A percentile compares a stretch with the other conserved stretches of the same genome.
These are phyloP conservation scores for Poeciliopsis turneri DNA, from an alignment of 2,797 vertebrate genomes.

Conservation along the genomic window DNA sequence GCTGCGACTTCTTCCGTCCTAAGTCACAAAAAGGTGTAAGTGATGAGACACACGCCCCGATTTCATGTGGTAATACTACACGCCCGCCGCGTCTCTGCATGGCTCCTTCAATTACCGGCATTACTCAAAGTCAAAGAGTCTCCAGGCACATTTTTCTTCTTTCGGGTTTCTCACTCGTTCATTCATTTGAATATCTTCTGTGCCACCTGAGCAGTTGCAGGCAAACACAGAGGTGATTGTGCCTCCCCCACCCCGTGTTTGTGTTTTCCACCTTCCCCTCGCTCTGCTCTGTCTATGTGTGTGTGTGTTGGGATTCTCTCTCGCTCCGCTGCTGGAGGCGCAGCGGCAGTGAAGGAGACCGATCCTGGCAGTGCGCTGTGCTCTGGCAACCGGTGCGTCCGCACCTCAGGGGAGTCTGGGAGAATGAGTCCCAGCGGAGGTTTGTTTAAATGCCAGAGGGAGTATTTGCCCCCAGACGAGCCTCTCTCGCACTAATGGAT, in stretches of 20 bases:
- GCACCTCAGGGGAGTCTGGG: conserved; percentile 76
- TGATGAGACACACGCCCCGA: conserved; percentile 63
- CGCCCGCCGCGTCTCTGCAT: conserved; percentile 71
- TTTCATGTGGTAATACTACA: conserved; percentile 75
- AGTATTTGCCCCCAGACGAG: conserved; percentile 72
- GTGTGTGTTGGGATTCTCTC: conserved; percentile 17
- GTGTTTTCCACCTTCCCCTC: conserved; percentile 35
- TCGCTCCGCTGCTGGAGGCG: conserved; percentile 40
- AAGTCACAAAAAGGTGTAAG: conserved; percentile 57
- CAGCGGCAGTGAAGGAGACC: conserved; percentile 60
- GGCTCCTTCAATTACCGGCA: conserved; percentile 79
- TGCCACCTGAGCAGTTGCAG: conserved; percentile 47
- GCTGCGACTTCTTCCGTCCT: conserved; percentile 64
- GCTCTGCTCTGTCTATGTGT: neutral
- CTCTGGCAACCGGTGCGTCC: conserved; percentile 58
- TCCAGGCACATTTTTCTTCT: conserved; percentile 73
- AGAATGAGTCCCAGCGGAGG: conserved; percentile 73
- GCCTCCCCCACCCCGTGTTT: conserved; percentile 49
- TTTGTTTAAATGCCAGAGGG: conserved; percentile 80
- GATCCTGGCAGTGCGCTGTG: conserved; percentile 54
- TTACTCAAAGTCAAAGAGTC: conserved; percentile 78
- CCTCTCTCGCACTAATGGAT: conserved; percentile 72
- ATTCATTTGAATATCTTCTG: conserved; percentile 77
- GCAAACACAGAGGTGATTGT: conserved; percentile 56
- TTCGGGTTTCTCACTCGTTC: conserved; percentile 71